These are phyloP conservation scores for Allolobophora icterica DNA, from an alignment of 2,888 invertebrate genomes.

Conservation along the genomic window DNA sequence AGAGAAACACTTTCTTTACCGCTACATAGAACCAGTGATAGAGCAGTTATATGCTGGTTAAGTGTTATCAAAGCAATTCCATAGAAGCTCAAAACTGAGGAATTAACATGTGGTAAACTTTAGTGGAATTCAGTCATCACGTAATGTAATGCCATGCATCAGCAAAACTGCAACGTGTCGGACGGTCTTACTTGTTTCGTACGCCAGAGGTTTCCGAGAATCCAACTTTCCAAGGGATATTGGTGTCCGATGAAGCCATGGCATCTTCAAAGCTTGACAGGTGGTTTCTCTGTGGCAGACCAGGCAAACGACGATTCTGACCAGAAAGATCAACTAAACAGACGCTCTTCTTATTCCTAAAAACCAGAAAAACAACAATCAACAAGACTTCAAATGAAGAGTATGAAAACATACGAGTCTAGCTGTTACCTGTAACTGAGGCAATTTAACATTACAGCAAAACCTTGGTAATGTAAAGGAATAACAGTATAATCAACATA, in stretches of 20 bases:
- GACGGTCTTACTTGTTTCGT: constrained; percentile 63
- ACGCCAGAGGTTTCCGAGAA: constrained; percentile 66
- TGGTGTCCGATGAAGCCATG: constrained; percentile 44
- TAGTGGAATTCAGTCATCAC: neutral
- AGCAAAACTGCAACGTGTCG: neutral
- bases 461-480: neutral
- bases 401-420: neutral
- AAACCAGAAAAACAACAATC: neutral
- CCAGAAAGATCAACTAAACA: constrained; percentile 65
- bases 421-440: neutral
- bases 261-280: constrained; percentile 41
- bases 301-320: constrained; percentile 59
- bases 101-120: neutral
- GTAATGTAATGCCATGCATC: neutral
- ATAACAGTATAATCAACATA: neutral
- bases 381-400: constrained; percentile 19
- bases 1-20: too few species aligned
- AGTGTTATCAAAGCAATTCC: neutral
- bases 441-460: neutral
- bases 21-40: neutral
- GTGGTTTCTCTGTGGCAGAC: constrained; percentile 43
- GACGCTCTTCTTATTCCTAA: constrained; percentile 59
- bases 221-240: constrained; percentile 62
- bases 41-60: neutral
- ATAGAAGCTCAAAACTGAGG: neutral